Conservation (phyloP, 2,888 invertebrate species). For the Miltochrista miniata region DNA sequence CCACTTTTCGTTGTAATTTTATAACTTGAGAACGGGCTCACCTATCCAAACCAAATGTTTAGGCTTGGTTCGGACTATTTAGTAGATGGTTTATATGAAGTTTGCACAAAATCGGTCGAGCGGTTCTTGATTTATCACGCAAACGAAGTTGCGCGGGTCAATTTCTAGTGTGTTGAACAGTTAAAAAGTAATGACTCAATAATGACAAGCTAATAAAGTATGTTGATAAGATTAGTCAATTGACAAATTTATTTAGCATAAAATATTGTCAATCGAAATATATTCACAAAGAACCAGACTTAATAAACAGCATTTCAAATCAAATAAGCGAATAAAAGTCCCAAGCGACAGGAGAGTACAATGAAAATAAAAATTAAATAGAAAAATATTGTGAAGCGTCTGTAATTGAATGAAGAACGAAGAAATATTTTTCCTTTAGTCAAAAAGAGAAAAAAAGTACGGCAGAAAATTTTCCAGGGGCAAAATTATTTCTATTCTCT, state of each 20-base stretch:
- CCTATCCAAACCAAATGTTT: too few relatives aligned
- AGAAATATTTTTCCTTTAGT: conserved; percentile 49
- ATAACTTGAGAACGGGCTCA: too few relatives aligned
- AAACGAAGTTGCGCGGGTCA: too few relatives aligned
- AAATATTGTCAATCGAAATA: conserved; percentile 16
- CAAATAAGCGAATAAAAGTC: conserved; percentile 59
- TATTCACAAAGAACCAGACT: conserved; percentile 17
- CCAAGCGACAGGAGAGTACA: conserved; percentile 49
- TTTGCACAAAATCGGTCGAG: too few relatives aligned
- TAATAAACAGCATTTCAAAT: conserved; percentile 49
- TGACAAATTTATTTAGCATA: neutral
- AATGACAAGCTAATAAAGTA: neutral
- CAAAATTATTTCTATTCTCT: conserved; percentile 75
- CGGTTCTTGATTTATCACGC: too few relatives aligned
- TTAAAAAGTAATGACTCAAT: neutral
- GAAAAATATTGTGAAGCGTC: conserved; percentile 73
- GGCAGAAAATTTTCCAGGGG: conserved; percentile 60
- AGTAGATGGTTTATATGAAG: too few relatives aligned
- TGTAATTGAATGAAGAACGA: conserved; percentile 70
- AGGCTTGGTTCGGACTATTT: too few relatives aligned
- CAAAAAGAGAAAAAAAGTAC: conserved; percentile 42
- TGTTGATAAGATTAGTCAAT: neutral
- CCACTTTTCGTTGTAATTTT: too few relatives aligned
- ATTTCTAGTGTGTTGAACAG: too few relatives aligned
- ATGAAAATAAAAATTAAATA: conserved; percentile 77